Conservation (phyloP, 1,140 invertebrate species). For the Neotoxoptera formosana region DNA sequence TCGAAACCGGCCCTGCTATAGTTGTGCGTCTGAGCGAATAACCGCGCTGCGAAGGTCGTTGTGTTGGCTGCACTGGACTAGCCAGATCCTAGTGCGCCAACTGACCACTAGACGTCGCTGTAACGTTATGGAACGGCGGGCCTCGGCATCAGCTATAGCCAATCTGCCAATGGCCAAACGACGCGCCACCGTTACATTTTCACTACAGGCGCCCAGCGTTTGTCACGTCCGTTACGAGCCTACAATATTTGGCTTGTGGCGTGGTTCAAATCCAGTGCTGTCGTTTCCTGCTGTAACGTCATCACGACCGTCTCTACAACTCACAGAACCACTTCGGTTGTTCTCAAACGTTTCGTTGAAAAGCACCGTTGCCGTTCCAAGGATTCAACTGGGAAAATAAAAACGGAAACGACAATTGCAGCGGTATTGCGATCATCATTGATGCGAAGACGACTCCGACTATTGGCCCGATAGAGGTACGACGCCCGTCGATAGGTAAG, state of each 20-base stretch:
- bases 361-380: neutral
- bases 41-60: too few relatives aligned
- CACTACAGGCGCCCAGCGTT: neutral
- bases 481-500: neutral
- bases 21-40: neutral
- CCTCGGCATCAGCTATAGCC: slow-evolving; percentile 1
- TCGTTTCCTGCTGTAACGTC: neutral
- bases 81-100: neutral
- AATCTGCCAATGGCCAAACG: neutral
- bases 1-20: neutral
- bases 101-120: neutral
- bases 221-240: neutral
- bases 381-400: neutral
- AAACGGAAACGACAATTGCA: neutral
- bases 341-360: neutral
- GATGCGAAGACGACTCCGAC: neutral
- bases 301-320: neutral
- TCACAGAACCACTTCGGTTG: neutral
- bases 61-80: neutral
- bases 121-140: neutral
- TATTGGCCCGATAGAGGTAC: neutral
- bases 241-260: neutral
- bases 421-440: neutral
- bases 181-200: slow-evolving; percentile 53
- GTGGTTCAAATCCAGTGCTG: neutral